Conservation (phyloP, 2,888 invertebrate species). For the Euspilapteryx auroguttella region DNA sequence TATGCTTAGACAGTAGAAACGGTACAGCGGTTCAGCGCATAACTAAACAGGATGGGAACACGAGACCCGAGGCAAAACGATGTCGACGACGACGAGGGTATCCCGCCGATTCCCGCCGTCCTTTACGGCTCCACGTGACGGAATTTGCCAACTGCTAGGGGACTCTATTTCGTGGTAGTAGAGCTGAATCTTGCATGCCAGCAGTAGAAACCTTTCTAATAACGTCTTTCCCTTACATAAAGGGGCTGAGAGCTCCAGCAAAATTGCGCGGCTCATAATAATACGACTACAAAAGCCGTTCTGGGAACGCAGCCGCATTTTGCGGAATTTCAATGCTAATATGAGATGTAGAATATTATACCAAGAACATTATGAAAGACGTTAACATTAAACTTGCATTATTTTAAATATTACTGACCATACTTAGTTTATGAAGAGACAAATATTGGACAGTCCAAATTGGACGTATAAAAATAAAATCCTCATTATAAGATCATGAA, state of each 20-base stretch:
- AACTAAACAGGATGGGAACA: slow-evolving; percentile 21
- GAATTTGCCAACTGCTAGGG: too few species aligned
- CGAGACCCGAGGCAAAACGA: slow-evolving; percentile 38
- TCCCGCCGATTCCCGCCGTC: slow-evolving; percentile 39
- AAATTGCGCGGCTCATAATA: slow-evolving; percentile 46
- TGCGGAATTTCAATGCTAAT: slow-evolving; percentile 41
- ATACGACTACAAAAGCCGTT: slow-evolving; percentile 44
- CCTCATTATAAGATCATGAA: too few species aligned
- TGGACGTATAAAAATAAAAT: slow-evolving; percentile 6
- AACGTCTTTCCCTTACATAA: slow-evolving; percentile 41
- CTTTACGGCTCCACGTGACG: slow-evolving; percentile 6
- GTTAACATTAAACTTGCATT: slow-evolving; percentile 3
- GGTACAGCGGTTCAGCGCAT: slow-evolving; percentile 22
- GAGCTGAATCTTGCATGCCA: slow-evolving; percentile 11
- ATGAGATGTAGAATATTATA: too few species aligned
- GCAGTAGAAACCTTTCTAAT: slow-evolving; percentile 25
- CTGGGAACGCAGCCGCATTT: slow-evolving; percentile 41
- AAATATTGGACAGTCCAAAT: too few species aligned
- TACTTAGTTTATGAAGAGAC: too few species aligned
- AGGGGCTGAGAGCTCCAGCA: slow-evolving; percentile 43
- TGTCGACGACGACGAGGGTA: slow-evolving; percentile 27
- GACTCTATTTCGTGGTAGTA: neutral
- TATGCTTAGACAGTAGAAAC: slow-evolving; percentile 9
- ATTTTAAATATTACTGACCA: too few species aligned
- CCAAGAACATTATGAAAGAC: neutral